phyloP scores from a whole-genome alignment of 2,113 vertebrate genomes.

The Penelope pileata region DNA sequence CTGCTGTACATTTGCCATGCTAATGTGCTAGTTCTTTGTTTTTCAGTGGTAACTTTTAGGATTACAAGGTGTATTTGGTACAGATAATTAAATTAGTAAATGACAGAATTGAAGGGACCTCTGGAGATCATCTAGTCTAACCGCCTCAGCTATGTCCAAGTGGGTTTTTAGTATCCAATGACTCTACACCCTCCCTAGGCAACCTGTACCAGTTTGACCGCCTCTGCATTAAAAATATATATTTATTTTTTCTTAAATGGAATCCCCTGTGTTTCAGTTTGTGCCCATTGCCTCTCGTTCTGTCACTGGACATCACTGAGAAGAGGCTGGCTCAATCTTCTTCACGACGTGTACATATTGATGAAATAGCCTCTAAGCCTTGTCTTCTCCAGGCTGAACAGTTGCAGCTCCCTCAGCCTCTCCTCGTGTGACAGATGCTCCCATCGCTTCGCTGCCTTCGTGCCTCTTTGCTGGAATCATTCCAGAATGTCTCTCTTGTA shows the following conservation, averaged over 20 bases:
- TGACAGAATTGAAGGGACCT: neutral
- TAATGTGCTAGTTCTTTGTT: neutral
- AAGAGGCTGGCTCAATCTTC: neutral
- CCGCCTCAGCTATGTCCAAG: neutral
- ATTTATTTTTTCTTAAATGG: neutral
- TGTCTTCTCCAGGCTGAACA: neutral
- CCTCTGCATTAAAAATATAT: neutral
- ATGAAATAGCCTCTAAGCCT: neutral
- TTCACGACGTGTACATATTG: neutral
- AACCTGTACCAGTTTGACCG: neutral
- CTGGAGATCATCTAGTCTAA: neutral
- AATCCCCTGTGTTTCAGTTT: neutral
- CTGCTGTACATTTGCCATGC: neutral
- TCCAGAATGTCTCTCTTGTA: neutral
- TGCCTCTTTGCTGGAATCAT: neutral
- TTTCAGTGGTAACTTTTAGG: neutral
- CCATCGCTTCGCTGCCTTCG: neutral
- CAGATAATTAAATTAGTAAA: neutral
- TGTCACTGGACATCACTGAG: neutral
- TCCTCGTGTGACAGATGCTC: neutral
- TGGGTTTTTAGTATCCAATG: neutral
- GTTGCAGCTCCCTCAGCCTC: neutral
- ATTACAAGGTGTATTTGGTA: neutral
- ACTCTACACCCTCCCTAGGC: neutral
- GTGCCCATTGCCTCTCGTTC: neutral